Percentiles rank a stretch among this genome's conserved stretches.
These are phyloP conservation scores for Macquaria ambigua DNA, from an alignment of 2,113 vertebrate genomes.

Conservation along the genomic window DNA sequence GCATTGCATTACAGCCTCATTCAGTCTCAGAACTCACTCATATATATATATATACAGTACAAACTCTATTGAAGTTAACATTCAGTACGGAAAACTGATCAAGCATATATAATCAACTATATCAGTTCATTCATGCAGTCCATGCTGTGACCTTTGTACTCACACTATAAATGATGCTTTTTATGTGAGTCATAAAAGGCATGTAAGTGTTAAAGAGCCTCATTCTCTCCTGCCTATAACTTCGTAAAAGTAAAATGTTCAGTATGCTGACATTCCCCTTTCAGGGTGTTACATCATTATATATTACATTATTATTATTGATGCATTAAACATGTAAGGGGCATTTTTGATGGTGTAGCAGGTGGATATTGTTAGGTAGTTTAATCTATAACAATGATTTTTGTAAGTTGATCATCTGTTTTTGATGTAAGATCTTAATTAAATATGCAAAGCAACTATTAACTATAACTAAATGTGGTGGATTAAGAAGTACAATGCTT, in stretches of 20 bases:
- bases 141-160: not conserved
- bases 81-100: not conserved
- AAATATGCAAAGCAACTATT: not conserved
- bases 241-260: not conserved
- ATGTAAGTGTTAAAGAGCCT: slow-evolving; percentile 6
- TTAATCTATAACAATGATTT: not conserved
- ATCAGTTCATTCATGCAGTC: too few species aligned
- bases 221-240: not conserved
- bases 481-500: not conserved
- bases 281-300: not conserved
- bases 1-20: not conserved
- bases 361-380: not conserved
- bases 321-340: not conserved
- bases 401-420: not conserved
- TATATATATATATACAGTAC: not conserved
- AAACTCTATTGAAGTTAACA: not conserved
- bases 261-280: not conserved
- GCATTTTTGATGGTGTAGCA: not conserved
- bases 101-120: not conserved
- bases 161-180: slow-evolving; percentile 16
- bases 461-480: not conserved
- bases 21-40: not conserved
- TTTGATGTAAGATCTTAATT: not conserved
- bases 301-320: not conserved
- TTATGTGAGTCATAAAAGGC: slow-evolving; percentile 37